Base-by-base conservation (phyloP, 1,140 invertebrate genomes). In the Artemia franciscana region DNA sequence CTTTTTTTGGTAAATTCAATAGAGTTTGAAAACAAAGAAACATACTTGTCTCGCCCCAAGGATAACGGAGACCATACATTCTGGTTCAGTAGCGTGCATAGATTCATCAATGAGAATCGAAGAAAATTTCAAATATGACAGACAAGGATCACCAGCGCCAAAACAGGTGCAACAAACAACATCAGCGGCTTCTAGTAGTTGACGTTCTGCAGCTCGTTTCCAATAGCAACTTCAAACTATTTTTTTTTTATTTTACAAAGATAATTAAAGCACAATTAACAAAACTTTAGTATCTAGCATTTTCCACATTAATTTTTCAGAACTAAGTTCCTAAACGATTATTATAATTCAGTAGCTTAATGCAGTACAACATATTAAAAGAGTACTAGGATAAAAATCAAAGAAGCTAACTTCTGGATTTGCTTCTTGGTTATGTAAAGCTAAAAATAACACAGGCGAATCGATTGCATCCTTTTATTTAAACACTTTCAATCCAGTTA, bases 141-240 rank as follows among this genome's bases (percentile, higher is more conserved):
- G 72, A 24, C 95, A 75, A 0, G 90, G 88, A 76, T 99, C 96
- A 2, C 96, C 95, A 12, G 96, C 93, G 28, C 93, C 93, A 0
- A 99, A 94, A 74, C 95, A 98, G 0, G 96, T 99, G 69, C 93
- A 98, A 69, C 95, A 98, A 60, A 99, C 94, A 0, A 99, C 96
- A 74, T 99, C 95, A 18, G 96, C 96, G 15, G 89, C 88, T 69
- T 92, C 87, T 2, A 99, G 73, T 1, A 98, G 74, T 66, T 96
- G 86, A 64, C 90, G 84, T 71, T 98, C 96, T 23, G 91, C 84
- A 5, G 85, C 82, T 67, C 91, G n/a, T n/a, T n/a, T n/a, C n/a
- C n/a, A n/a, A n/a, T n/a, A n/a, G n/a, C n/a, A n/a, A n/a, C n/a
- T n/a, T n/a, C n/a, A n/a, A n/a, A n/a, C n/a, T n/a, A n/a, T n/a